phyloP scores from a whole-genome alignment of 2,888 invertebrate genomes.

The Tuberolachnus salignus region DNA sequence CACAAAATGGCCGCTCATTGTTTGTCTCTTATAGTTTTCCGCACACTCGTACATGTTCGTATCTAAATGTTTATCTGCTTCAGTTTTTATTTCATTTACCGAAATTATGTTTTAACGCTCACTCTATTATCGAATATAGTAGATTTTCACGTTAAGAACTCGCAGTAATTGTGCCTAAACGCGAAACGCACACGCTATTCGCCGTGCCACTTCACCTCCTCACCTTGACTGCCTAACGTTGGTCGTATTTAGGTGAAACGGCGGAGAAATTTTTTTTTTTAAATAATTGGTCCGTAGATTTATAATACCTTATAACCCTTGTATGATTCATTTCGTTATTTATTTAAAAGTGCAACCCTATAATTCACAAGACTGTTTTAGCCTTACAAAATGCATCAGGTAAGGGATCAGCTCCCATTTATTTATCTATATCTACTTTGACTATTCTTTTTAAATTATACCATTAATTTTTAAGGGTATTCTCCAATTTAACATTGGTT shows the following conservation, averaged over 20 bases:
- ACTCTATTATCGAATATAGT: not conserved
- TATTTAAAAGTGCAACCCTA: not conserved
- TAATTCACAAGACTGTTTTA: conserved; percentile 13
- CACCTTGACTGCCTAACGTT: conserved; percentile 40
- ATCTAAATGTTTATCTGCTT: conserved; percentile 13
- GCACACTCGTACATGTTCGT: conserved; percentile 45
- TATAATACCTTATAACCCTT: not conserved
- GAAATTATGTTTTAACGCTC: not conserved
- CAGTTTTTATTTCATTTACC: conserved; percentile 15
- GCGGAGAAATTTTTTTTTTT: conserved; percentile 8
- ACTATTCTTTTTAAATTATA: not conserved
- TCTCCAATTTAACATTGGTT: not conserved
- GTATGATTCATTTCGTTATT: not conserved
- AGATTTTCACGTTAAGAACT: conserved; percentile 27
- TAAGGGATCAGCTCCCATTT: conserved; percentile 43
- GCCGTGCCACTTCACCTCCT: conserved; percentile 42
- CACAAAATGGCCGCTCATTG: conserved; percentile 56
- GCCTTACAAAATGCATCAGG: conserved; percentile 57
- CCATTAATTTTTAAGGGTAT: not conserved
- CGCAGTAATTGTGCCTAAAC: not conserved
- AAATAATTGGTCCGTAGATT: not conserved
- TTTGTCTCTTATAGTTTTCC: conserved; percentile 53
- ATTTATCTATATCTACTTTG: not conserved
- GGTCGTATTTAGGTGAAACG: conserved; percentile 30
- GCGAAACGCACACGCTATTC: conserved; percentile 17